Percentiles rank a stretch among this genome's conserved stretches.
Conservation (phyloP, 2,888 invertebrate genomes). For the Cantharis lateralis region DNA sequence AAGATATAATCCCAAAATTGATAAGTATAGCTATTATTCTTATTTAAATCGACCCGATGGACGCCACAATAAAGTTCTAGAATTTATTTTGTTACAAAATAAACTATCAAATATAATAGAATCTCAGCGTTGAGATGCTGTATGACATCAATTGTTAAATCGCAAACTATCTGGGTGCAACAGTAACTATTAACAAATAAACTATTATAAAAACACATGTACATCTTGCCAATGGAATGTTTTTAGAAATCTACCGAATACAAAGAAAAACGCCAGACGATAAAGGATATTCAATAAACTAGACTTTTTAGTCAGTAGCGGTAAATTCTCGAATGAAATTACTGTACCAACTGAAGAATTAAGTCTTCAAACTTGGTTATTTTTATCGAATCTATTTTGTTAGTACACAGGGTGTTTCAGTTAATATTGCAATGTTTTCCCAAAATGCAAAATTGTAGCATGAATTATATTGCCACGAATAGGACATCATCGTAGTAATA, state of each 20-base stretch:
- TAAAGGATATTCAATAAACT: neutral
- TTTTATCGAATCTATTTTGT: neutral
- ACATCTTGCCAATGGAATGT: neutral
- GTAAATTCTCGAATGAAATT: neutral
- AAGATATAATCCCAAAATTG: neutral
- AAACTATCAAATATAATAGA: neutral
- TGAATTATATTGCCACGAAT: too few species aligned
- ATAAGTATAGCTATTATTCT: neutral
- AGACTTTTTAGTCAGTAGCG: neutral
- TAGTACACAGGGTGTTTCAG: too few species aligned
- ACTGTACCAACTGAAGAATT: neutral
- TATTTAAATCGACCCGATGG: neutral
- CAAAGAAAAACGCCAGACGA: too few species aligned
- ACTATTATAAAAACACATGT: neutral
- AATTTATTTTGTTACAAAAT: neutral
- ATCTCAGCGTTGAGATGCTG: neutral
- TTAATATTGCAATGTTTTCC: too few species aligned
- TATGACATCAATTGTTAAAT: neutral
- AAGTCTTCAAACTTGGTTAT: neutral
- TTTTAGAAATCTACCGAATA: neutral
- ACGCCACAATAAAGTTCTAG: neutral
- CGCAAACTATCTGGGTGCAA: neutral
- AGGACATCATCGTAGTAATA: too few species aligned
- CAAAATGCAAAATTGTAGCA: too few species aligned
- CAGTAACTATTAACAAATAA: neutral